A percentile compares a stretch with the other conserved stretches of the same genome.
Conservation (phyloP, 2,113 vertebrate species). For the Mungos mungo region DNA sequence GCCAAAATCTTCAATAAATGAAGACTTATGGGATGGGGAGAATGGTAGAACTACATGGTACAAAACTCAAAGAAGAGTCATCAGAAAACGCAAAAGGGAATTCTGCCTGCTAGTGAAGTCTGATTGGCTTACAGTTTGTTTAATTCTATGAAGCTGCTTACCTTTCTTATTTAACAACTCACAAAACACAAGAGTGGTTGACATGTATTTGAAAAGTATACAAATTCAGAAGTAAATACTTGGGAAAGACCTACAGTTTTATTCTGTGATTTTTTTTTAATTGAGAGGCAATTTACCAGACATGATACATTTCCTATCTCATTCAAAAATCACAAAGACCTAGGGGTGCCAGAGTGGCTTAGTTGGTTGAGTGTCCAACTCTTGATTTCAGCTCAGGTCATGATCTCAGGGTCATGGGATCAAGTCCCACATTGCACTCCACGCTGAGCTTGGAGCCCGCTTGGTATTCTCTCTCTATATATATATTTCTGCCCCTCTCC, state of each 20-base stretch:
- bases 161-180: conserved; percentile 16
- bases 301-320: conserved; percentile 1
- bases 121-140: not conserved
- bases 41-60: not conserved
- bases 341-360: too few species aligned
- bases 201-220: not conserved
- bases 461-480: too few species aligned
- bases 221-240: conserved; percentile 35
- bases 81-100: not conserved
- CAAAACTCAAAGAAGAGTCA: not conserved
- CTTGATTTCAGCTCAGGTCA: too few species aligned
- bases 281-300: not conserved
- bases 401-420: too few species aligned
- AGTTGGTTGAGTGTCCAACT: too few species aligned
- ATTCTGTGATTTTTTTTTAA: not conserved
- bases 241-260: not conserved
- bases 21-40: not conserved
- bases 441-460: too few species aligned
- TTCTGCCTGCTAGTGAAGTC: conserved; percentile 4
- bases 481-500: too few species aligned
- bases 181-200: conserved; percentile 31
- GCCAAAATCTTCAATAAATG: not conserved
- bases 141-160: not conserved
- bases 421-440: too few species aligned
- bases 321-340: conserved; percentile 38